A percentile compares a stretch with the other conserved stretches of the same genome.
Conservation (phyloP, 2,113 vertebrate species). For the Ariopsis seemanni region DNA sequence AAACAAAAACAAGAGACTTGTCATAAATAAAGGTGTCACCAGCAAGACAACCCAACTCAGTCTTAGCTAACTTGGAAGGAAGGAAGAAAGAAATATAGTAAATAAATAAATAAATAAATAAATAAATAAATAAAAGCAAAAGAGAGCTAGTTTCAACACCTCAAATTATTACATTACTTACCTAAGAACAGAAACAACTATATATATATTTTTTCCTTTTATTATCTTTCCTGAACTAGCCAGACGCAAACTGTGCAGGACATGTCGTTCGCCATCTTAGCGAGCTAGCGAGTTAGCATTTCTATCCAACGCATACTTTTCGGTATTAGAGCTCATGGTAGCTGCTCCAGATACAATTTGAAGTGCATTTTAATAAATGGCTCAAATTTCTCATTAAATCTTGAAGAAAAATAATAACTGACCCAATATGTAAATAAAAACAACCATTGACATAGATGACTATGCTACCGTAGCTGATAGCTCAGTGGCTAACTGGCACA, state of each 20-base stretch:
- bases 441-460: background rate
- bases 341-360: background rate
- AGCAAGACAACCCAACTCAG: background rate
- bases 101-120: too few species aligned
- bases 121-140: too few species aligned
- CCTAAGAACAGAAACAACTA: background rate
- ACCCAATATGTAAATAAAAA: background rate
- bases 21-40: background rate
- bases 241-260: background rate
- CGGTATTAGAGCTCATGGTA: background rate
- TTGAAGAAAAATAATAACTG: background rate
- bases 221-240: background rate
- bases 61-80: too few species aligned
- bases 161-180: too few species aligned
- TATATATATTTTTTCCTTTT: background rate
- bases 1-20: background rate
- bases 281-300: conserved; percentile 6
- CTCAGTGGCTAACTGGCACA: background rate
- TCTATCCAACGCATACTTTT: background rate
- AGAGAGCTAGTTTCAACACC: too few species aligned
- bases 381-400: too few species aligned
- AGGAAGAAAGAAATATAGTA: too few species aligned
- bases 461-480: background rate
- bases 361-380: background rate
- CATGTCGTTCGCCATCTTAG: conserved; percentile 15